Percentiles rank a stretch among this genome's conserved stretches.
These are phyloP conservation scores for Hirundo rustica DNA, from an alignment of 2,797 vertebrate species.

Conservation along the genomic window DNA sequence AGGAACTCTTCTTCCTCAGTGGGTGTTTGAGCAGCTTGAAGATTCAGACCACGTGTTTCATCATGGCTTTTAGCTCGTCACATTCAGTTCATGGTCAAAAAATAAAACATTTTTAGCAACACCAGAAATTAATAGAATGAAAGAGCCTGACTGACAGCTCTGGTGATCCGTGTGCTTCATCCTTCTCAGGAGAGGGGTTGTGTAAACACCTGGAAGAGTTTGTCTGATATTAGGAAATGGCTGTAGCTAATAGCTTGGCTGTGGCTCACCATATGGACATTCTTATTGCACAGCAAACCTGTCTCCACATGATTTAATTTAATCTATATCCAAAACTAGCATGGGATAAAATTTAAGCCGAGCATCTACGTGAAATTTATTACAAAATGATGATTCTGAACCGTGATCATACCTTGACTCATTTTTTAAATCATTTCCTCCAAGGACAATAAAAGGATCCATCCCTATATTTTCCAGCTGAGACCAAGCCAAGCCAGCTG, in stretches of 20 bases:
- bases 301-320: neutral
- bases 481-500: conserved; percentile 33
- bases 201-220: neutral
- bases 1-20: neutral
- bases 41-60: neutral
- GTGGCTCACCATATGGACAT: neutral
- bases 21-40: neutral
- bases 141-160: neutral
- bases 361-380: neutral
- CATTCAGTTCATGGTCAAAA: neutral
- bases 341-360: neutral
- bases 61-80: neutral
- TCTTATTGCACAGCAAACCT: neutral
- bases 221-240: neutral
- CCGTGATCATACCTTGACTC: neutral
- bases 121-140: neutral
- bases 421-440: neutral
- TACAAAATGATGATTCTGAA: neutral
- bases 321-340: neutral
- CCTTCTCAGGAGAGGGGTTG: neutral
- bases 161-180: neutral
- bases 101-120: neutral
- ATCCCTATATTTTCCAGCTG: neutral
- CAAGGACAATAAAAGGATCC: neutral
- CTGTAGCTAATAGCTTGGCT: neutral